A percentile compares a stretch with the other conserved stretches of the same genome.
Conservation (phyloP, 2,888 invertebrate genomes). For the Drosophila gaucha region DNA sequence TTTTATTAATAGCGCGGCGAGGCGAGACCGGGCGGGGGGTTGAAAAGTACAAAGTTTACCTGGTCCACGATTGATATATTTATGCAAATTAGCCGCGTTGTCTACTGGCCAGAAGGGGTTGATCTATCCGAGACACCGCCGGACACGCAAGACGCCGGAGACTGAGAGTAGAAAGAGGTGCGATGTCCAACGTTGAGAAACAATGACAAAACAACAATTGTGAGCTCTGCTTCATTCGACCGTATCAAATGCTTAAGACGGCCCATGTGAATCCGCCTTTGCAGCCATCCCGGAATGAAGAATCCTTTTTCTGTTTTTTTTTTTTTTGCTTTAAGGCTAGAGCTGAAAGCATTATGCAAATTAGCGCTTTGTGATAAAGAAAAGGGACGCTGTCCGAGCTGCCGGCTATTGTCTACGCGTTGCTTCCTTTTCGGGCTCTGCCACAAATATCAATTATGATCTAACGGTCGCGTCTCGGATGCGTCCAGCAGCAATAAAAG, state of each 20-base stretch:
- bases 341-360: constrained; percentile 80
- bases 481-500: constrained; percentile 32
- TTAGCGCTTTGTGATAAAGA: constrained; percentile 55
- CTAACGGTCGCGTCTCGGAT: constrained; percentile 53
- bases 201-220: constrained; percentile 74
- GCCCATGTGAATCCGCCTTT: constrained; percentile 50
- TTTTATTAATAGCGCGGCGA: constrained; percentile 52
- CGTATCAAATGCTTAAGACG: constrained; percentile 67
- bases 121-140: constrained; percentile 47
- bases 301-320: constrained; percentile 49
- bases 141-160: constrained; percentile 56
- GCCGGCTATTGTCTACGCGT: constrained; percentile 46
- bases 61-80: constrained; percentile 35
- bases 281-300: constrained; percentile 46
- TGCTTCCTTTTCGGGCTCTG: constrained; percentile 17
- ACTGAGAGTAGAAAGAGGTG: constrained; percentile 78
- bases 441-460: constrained; percentile 69
- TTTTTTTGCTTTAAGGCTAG: constrained; percentile 18
- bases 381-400: constrained; percentile 76
- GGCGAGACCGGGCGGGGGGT: constrained; percentile 44
- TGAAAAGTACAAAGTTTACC: constrained; percentile 42
- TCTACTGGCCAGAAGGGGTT: constrained; percentile 59
- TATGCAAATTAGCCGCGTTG: constrained; percentile 44
- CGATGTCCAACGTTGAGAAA: constrained; percentile 84
- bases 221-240: constrained; percentile 60